A percentile compares a stretch with the other conserved stretches of the same genome.
Conservation (phyloP, 2,888 invertebrate species). For the Clanis bilineata region DNA sequence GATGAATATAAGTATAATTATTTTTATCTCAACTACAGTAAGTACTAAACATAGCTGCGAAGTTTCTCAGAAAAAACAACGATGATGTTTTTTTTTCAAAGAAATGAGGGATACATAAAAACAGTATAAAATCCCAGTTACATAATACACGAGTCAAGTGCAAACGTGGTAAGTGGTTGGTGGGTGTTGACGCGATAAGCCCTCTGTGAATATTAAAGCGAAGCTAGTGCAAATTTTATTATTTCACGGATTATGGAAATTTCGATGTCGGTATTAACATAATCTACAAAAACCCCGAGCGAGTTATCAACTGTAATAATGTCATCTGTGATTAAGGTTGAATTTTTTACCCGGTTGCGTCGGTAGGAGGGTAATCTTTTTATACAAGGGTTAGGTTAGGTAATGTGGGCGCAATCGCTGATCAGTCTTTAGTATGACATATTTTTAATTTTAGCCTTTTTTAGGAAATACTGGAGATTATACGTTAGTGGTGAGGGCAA, state of each 20-base stretch:
- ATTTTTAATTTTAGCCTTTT: too few species aligned
- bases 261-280: constrained; percentile 33
- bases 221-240: constrained; percentile 38
- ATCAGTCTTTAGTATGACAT: too few species aligned
- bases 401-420: too few species aligned
- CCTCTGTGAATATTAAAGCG: constrained; percentile 35
- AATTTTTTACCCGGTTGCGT: too few species aligned
- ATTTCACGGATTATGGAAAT: constrained; percentile 40
- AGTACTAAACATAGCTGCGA: not conserved
- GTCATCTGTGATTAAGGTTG: not conserved
- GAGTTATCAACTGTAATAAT: constrained; percentile 19
- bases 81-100: not conserved
- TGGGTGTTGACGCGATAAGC: constrained; percentile 35
- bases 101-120: not conserved
- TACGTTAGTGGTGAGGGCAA: too few species aligned
- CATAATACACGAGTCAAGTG: constrained; percentile 16
- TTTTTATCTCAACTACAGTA: too few species aligned
- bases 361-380: too few species aligned
- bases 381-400: too few species aligned
- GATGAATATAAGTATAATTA: too few species aligned
- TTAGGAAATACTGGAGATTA: too few species aligned
- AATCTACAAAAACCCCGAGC: constrained; percentile 30
- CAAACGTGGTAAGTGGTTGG: constrained; percentile 14
- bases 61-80: not conserved
- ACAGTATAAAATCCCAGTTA: not conserved